Evolutionary conservation across 2,797 vertebrate species (phyloP).

Genomic region (Labeo calbasu): DNA sequence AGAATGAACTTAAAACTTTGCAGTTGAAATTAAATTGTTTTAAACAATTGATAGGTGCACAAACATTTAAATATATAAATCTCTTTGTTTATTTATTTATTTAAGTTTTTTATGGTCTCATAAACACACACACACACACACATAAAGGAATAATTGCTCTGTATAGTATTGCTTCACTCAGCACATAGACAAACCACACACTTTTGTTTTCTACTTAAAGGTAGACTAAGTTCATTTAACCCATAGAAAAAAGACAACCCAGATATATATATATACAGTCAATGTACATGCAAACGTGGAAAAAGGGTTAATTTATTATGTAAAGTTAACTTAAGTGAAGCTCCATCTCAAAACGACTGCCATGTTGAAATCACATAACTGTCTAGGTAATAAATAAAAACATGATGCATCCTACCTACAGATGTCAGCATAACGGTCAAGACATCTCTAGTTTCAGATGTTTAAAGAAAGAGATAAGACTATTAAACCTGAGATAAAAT

Average conservation of each 20-base stretch:
- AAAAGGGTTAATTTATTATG: neutral
- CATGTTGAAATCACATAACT: neutral
- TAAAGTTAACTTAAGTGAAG: neutral
- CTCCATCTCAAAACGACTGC: neutral
- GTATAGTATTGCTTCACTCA: neutral
- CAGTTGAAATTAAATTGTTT: neutral
- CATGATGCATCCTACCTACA: neutral
- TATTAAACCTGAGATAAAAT: neutral
- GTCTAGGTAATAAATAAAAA: neutral
- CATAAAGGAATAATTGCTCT: neutral
- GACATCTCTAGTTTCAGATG: neutral
- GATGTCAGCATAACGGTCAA: neutral
- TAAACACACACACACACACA: neutral
- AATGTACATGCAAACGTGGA: neutral
- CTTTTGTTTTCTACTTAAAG: neutral
- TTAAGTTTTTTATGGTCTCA: neutral
- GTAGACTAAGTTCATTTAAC: neutral
- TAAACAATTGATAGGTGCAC: neutral
- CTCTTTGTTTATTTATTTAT: no score
- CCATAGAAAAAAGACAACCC: neutral
- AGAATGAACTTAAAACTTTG: neutral
- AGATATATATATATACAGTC: neutral
- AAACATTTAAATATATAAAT: neutral
- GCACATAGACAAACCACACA: neutral
- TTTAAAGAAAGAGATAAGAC: neutral